These are phyloP conservation scores for Agrotis clavis DNA, from an alignment of 2,888 invertebrate genomes.

Conservation along the genomic window DNA sequence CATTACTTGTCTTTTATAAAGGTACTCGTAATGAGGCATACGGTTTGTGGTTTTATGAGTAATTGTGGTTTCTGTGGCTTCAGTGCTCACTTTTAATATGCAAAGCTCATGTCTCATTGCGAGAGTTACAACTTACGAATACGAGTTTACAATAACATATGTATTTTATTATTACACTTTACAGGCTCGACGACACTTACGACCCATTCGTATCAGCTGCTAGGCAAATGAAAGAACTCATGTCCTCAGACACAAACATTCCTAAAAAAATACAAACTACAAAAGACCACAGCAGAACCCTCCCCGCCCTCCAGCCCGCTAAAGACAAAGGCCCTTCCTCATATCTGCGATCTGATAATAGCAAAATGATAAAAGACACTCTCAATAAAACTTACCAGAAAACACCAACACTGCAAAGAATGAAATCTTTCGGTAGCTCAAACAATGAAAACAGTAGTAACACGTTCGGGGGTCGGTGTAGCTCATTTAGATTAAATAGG, in stretches of 20 bases:
- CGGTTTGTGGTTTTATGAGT: background rate
- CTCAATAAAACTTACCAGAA: conserved; percentile 90
- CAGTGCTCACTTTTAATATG: background rate
- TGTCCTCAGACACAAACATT: conserved; percentile 92
- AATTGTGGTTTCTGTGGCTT: background rate
- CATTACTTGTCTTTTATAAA: background rate
- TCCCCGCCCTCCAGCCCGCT: conserved; percentile 83
- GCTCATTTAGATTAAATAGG: conserved; percentile 87
- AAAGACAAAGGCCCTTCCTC: conserved; percentile 82
- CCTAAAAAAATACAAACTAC: conserved; percentile 85
- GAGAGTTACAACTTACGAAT: background rate
- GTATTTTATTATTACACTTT: conserved; percentile 68
- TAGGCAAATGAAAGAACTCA: conserved; percentile 95
- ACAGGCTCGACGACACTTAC: conserved; percentile 91
- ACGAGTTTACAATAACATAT: conserved; percentile 15
- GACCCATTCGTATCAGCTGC: conserved; percentile 95
- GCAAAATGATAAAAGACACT: conserved; percentile 89
- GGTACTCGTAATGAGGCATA: conserved; percentile 6
- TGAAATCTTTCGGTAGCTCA: conserved; percentile 88
- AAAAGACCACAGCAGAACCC: conserved; percentile 86
- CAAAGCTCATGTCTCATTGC: conserved; percentile 1
- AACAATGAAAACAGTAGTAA: conserved; percentile 81
- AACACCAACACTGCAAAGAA: conserved; percentile 87
- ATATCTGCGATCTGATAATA: conserved; percentile 80
- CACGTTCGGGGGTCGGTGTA: conserved; percentile 85